phyloP scores from a whole-genome alignment of 2,888 invertebrate species.

The Tipula vernalis region DNA sequence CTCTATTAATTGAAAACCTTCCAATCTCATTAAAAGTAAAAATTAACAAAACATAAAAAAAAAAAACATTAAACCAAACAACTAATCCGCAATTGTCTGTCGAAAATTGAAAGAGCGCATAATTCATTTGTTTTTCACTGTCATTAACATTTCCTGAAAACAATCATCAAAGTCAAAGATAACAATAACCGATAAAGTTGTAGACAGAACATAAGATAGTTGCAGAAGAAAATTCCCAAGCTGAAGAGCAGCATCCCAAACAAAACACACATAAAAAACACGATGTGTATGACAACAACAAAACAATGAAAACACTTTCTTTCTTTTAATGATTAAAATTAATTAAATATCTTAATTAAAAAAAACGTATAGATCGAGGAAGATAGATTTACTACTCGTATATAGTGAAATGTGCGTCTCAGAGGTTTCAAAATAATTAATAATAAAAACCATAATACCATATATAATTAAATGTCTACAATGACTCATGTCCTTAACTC shows the following conservation, averaged over 20 bases:
- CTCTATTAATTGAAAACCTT: no score
- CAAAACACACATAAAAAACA: not conserved
- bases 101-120: not conserved
- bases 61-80: not conserved
- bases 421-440: no score
- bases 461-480: no score
- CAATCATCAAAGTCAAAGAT: not conserved
- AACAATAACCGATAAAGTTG: not conserved
- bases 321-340: not conserved
- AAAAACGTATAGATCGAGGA: not conserved
- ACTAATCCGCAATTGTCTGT: not conserved
- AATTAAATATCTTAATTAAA: not conserved
- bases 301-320: not conserved
- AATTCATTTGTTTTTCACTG: not conserved
- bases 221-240: not conserved
- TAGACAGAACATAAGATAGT: not conserved
- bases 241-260: not conserved
- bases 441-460: no score
- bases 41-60: not conserved
- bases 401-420: no score
- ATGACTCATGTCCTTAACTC: no score
- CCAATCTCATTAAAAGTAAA: not conserved
- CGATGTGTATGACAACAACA: not conserved
- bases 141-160: not conserved
- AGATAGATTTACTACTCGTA: no score